phyloP scores from a whole-genome alignment of 2,888 invertebrate species.

The Coremacera marginata region DNA sequence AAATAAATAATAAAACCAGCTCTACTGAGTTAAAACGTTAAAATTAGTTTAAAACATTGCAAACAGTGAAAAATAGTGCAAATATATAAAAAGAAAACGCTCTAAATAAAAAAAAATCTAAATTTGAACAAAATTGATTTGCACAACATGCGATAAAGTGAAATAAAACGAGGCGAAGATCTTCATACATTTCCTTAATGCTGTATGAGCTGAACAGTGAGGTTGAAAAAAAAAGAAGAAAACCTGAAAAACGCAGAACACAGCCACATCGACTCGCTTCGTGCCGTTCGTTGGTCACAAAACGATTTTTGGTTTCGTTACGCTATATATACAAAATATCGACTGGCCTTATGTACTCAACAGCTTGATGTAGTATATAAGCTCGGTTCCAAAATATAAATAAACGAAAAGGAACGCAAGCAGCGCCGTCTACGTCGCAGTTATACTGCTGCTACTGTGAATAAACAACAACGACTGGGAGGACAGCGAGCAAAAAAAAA shows the following conservation, averaged over 20 bases:
- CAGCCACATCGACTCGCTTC: slow-evolving; percentile 34
- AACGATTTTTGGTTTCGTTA: slow-evolving; percentile 43
- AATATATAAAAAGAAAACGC: neutral
- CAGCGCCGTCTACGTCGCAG: neutral
- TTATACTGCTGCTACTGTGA: neutral
- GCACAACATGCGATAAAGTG: neutral
- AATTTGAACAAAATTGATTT: neutral
- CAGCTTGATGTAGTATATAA: slow-evolving; percentile 30
- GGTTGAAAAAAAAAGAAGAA: slow-evolving; percentile 3
- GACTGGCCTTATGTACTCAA: slow-evolving; percentile 41
- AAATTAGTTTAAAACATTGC: neutral
- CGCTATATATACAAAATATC: slow-evolving; percentile 42
- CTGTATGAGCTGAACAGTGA: slow-evolving; percentile 4
- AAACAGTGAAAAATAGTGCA: neutral
- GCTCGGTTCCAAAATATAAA: slow-evolving; percentile 36
- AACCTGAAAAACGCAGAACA: slow-evolving; percentile 11
- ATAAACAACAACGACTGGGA: neutral
- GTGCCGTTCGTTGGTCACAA: slow-evolving; percentile 16
- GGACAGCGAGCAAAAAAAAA: neutral
- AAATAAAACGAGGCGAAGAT: neutral
- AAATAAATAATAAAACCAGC: neutral
- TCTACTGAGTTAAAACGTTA: neutral
- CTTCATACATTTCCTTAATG: slow-evolving; percentile 11
- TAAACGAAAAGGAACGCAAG: slow-evolving; percentile 15
- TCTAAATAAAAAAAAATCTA: neutral